phyloP scores from a whole-genome alignment of 2,888 invertebrate genomes.

The Drosophila mercatorum region DNA sequence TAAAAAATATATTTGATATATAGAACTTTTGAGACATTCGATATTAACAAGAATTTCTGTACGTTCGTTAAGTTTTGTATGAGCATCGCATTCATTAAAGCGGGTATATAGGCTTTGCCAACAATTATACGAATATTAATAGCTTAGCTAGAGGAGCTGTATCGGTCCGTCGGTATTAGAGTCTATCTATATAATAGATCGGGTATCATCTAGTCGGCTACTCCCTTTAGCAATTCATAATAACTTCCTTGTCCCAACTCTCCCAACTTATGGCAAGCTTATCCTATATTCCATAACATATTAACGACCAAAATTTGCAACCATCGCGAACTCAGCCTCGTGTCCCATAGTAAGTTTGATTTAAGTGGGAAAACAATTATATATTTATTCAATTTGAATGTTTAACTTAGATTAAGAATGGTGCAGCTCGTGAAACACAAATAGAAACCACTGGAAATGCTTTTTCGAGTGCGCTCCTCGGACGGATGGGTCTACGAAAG shows the following conservation, averaged over 20 bases:
- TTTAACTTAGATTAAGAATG: not conserved
- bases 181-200: too few species aligned
- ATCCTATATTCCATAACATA: too few species aligned
- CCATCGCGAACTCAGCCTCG: not conserved
- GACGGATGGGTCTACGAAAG: not conserved
- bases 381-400: not conserved
- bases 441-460: not conserved
- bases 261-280: not conserved
- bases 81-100: not conserved
- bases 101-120: not conserved
- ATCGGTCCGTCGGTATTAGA: too few species aligned
- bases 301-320: too few species aligned
- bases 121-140: too few species aligned
- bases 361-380: not conserved
- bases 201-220: too few species aligned
- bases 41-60: not conserved
- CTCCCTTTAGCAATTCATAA: not conserved
- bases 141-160: too few species aligned
- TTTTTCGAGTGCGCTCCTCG: not conserved
- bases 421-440: not conserved
- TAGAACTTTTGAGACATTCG: not conserved
- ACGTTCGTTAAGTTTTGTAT: not conserved
- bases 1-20: not conserved
- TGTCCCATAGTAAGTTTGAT: not conserved
- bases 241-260: not conserved